These are phyloP conservation scores for Toxotes lorentzi DNA, from an alignment of 2,797 vertebrate genomes.

Conservation along the genomic window DNA sequence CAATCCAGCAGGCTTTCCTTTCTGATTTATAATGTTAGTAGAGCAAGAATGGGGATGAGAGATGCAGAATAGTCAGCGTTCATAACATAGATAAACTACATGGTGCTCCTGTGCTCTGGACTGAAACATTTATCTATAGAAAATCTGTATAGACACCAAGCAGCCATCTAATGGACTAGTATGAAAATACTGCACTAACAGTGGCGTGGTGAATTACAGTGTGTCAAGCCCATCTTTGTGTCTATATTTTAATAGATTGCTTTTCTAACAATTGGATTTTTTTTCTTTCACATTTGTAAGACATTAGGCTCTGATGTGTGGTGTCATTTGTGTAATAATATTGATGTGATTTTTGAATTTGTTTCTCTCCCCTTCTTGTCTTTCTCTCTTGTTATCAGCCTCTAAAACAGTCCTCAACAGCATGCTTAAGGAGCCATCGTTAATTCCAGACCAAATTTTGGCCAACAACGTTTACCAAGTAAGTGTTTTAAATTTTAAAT, in stretches of 20 bases:
- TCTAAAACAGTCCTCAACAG: slow-evolving; percentile 93
- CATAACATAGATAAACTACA: slow-evolving; percentile 85
- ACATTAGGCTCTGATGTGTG: neutral
- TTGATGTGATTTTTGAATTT: slow-evolving; percentile 20
- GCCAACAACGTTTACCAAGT: slow-evolving; percentile 96
- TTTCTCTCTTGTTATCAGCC: slow-evolving; percentile 79
- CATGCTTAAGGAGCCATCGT: slow-evolving; percentile 95
- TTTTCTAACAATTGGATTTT: slow-evolving; percentile 19
- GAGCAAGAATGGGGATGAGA: slow-evolving; percentile 80
- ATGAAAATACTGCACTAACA: slow-evolving; percentile 68
- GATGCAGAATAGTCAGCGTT: slow-evolving; percentile 84
- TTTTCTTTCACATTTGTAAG: neutral
- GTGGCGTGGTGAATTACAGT: slow-evolving; percentile 57
- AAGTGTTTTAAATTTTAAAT: slow-evolving; percentile 68
- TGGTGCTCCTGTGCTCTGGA: slow-evolving; percentile 76
- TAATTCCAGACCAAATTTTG: slow-evolving; percentile 93
- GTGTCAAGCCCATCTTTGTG: slow-evolving; percentile 62
- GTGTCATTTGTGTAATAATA: slow-evolving; percentile 9
- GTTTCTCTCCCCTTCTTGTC: slow-evolving; percentile 1
- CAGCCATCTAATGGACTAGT: slow-evolving; percentile 73
- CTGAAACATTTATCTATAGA: slow-evolving; percentile 84
- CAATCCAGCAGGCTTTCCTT: slow-evolving; percentile 74
- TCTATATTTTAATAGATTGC: slow-evolving; percentile 42
- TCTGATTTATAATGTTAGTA: slow-evolving; percentile 87
- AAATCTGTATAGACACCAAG: slow-evolving; percentile 77